A percentile compares a stretch with the other conserved stretches of the same genome.
These are phyloP conservation scores for Athalia cordata DNA, from an alignment of 2,888 invertebrate genomes.

Conservation along the genomic window DNA sequence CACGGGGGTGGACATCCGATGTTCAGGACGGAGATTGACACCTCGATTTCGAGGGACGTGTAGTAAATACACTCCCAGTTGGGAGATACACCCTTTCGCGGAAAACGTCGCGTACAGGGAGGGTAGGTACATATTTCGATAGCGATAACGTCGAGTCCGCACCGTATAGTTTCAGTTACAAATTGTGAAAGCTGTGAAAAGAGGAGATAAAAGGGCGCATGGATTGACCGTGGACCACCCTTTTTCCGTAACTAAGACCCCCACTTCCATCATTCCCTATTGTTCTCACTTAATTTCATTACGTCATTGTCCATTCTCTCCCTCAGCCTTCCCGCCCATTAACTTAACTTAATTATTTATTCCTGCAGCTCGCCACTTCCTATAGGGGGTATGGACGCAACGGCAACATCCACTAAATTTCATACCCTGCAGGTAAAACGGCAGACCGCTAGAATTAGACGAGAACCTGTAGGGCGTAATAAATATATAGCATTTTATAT, in stretches of 20 bases:
- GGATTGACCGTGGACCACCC: conserved; percentile 16
- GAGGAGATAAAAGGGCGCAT: conserved; percentile 18
- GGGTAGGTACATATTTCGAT: too few relatives aligned
- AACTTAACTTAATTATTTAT: conserved; percentile 29
- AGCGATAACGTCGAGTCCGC: not conserved
- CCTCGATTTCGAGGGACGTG: conserved; percentile 16
- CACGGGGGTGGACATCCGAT: not conserved
- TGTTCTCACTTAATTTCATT: conserved; percentile 25
- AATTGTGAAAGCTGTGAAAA: not conserved
- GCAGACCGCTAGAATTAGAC: not conserved
- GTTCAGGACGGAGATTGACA: conserved; percentile 18
- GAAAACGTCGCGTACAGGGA: too few relatives aligned
- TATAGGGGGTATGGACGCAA: not conserved
- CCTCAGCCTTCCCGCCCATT: conserved; percentile 14
- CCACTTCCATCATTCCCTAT: conserved; percentile 22
- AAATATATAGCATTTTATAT: not conserved
- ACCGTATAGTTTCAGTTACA: not conserved
- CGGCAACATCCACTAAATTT: not conserved
- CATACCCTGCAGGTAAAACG: not conserved
- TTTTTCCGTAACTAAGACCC: conserved; percentile 22
- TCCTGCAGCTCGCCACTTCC: not conserved
- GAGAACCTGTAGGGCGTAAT: not conserved
- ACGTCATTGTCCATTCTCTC: conserved; percentile 20
- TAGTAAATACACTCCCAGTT: too few relatives aligned
- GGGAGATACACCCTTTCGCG: too few relatives aligned